phyloP scores from a whole-genome alignment of 1,140 invertebrate species.

The Andrena cerasifolii region DNA sequence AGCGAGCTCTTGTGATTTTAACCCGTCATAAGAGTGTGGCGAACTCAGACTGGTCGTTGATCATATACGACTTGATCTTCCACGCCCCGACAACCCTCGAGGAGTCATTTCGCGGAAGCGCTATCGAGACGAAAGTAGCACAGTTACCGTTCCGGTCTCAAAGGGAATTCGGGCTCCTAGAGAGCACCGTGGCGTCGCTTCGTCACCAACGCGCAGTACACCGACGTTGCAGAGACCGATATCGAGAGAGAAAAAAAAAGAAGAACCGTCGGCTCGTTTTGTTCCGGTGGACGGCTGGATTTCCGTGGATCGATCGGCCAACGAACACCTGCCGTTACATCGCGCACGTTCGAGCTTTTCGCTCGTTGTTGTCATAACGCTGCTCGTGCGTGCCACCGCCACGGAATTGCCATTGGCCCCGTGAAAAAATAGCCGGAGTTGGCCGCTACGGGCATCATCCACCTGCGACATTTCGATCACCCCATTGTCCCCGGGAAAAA shows the following conservation, averaged over 20 bases:
- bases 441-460: background rate
- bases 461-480: constrained; percentile 13
- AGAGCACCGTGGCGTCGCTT: no score
- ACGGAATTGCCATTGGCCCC: constrained; percentile 7
- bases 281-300: background rate
- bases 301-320: constrained; percentile 31
- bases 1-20: no score
- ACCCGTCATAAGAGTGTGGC: no score
- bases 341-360: constrained; percentile 9
- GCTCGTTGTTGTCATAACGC: constrained; percentile 33
- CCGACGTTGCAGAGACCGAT: background rate
- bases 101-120: no score
- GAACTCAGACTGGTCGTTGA: no score
- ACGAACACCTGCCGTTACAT: constrained; percentile 36
- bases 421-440: constrained; percentile 24
- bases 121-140: no score
- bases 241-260: background rate
- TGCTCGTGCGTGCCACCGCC: constrained; percentile 5
- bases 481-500: background rate
- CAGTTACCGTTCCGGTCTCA: no score
- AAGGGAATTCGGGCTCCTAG: no score
- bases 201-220: background rate
- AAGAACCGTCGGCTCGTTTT: background rate
- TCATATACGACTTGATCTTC: no score
- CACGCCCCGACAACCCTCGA: no score